Percentiles rank a stretch among this genome's conserved stretches.
phyloP scores from a whole-genome alignment of 2,888 invertebrate genomes.

The Ophioninae sp. region DNA sequence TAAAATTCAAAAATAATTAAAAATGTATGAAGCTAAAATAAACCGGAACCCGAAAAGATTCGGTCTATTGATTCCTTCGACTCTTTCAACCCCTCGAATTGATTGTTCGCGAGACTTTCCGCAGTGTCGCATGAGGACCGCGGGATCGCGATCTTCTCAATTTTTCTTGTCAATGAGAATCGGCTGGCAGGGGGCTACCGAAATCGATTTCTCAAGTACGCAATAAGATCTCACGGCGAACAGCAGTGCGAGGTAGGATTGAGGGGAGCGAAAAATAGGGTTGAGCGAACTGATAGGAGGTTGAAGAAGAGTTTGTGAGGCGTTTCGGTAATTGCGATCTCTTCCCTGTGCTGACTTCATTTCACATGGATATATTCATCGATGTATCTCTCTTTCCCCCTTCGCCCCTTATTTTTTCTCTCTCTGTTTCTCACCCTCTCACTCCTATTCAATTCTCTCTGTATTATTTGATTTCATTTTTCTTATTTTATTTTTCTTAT shows the following conservation, averaged over 20 bases:
- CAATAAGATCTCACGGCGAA: constrained; percentile 35
- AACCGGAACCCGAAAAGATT: constrained; percentile 3
- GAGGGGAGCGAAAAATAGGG: background rate
- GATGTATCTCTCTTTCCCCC: too few relatives aligned
- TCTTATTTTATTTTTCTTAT: too few relatives aligned
- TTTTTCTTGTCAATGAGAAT: background rate
- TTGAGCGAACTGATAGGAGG: too few relatives aligned
- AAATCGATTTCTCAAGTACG: constrained; percentile 41
- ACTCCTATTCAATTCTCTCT: too few relatives aligned
- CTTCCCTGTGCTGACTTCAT: constrained; percentile 23
- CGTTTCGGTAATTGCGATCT: constrained; percentile 38
- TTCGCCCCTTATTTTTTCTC: too few relatives aligned
- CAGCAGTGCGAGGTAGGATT: background rate
- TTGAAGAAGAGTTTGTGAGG: too few relatives aligned
- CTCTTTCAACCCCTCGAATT: constrained; percentile 29
- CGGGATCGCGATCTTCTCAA: constrained; percentile 11
- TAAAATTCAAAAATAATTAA: too few relatives aligned
- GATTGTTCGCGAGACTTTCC: constrained; percentile 21
- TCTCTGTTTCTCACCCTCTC: too few relatives aligned
- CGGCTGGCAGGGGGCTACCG: background rate
- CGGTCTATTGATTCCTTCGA: constrained; percentile 17
- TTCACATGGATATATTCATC: constrained; percentile 9
- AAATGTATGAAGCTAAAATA: background rate
- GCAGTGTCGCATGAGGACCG: background rate
- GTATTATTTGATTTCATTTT: too few relatives aligned